phyloP scores from a whole-genome alignment of 2,113 vertebrate species.

The Saccopteryx leptura region DNA sequence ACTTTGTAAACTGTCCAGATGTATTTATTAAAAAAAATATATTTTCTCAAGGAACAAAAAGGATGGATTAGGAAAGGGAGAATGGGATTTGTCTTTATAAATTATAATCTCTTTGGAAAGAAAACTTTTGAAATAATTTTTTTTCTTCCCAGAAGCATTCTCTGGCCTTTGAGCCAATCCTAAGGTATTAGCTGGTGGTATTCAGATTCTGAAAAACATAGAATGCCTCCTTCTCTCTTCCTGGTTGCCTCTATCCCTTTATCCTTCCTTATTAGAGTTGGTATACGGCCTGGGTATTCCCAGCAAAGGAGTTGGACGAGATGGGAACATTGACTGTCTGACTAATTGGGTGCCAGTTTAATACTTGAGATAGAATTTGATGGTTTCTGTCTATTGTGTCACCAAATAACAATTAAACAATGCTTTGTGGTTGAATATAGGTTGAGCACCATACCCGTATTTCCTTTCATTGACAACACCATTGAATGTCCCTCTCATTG shows the following conservation, averaged over 20 bases:
- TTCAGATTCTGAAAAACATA: conserved; percentile 10
- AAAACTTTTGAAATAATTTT: neutral
- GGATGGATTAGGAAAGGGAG: conserved; percentile 61
- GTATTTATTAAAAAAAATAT: conserved; percentile 88
- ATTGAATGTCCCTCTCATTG: neutral
- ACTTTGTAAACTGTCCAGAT: conserved; percentile 90
- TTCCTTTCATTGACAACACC: neutral
- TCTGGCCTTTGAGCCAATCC: conserved; percentile 7
- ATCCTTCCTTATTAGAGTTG: neutral
- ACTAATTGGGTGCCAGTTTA: neutral
- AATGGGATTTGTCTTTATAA: conserved; percentile 64
- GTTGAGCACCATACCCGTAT: neutral
- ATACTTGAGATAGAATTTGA: neutral
- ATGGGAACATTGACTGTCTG: neutral
- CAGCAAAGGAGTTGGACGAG: neutral
- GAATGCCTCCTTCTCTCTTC: neutral
- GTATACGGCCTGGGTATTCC: neutral
- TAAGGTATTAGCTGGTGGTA: conserved; percentile 11
- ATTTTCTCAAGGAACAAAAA: conserved; percentile 85
- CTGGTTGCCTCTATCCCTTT: neutral
- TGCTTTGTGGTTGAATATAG: neutral
- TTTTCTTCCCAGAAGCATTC: neutral
- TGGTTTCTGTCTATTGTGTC: neutral
- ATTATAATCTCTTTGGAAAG: conserved; percentile 69
- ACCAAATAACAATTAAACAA: neutral